phyloP scores from a whole-genome alignment of 2,797 vertebrate genomes.

The Xerus rutilus region DNA sequence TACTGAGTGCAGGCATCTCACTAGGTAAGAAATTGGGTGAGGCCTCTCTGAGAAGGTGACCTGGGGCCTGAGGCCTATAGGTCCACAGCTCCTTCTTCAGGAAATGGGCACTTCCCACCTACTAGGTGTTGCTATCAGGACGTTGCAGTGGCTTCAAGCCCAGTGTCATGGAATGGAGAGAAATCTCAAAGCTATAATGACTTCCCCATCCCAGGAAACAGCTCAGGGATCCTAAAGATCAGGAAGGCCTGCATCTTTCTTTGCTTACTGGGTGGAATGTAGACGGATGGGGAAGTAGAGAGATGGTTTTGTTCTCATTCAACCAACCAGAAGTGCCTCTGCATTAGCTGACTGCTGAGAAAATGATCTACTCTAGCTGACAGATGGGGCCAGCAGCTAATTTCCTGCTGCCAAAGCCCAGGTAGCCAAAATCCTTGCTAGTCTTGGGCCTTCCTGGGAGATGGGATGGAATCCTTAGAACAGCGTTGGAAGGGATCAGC shows the following conservation, averaged over 20 bases:
- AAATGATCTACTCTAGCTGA: not conserved
- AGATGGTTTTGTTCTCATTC: not conserved
- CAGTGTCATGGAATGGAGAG: not conserved
- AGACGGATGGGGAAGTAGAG: not conserved
- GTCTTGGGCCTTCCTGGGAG: not conserved
- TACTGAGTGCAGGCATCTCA: too few relatives aligned
- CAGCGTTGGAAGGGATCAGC: not conserved
- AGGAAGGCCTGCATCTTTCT: not conserved
- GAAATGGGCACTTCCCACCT: not conserved
- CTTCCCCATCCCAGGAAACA: not conserved
- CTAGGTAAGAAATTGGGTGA: not conserved
- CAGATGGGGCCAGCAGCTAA: rapidly evolving
- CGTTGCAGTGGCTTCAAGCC: not conserved
- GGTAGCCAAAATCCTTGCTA: not conserved
- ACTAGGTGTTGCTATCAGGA: not conserved
- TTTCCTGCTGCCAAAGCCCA: not conserved
- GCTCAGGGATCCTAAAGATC: not conserved
- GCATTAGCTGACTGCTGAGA: not conserved
- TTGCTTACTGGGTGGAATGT: not conserved
- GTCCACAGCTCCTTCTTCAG: not conserved
- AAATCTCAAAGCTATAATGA: not conserved
- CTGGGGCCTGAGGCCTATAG: not conserved
- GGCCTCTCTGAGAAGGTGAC: not conserved
- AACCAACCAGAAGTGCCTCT: not conserved
- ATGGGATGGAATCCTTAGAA: not conserved